Conservation (phyloP, 2,797 vertebrate species). For the Mico argentatus region DNA sequence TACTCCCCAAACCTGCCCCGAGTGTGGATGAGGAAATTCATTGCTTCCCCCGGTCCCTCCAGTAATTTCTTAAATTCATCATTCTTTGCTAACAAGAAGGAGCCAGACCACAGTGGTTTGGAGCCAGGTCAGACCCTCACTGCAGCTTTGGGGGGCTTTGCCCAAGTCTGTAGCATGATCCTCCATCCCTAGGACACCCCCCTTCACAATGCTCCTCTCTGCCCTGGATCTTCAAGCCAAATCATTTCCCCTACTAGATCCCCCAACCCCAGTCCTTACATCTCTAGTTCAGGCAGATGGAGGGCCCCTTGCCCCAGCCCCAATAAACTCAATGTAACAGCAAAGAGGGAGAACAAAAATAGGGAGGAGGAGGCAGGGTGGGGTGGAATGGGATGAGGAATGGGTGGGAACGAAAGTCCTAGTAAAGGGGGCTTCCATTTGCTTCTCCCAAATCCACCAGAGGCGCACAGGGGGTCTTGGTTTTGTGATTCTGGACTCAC, state of each 20-base stretch:
- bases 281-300: not conserved
- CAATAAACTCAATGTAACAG: not conserved
- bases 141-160: constrained; percentile 61
- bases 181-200: constrained; percentile 2
- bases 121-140: constrained; percentile 72
- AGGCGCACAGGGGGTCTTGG: not conserved
- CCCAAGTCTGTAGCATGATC: constrained; percentile 55
- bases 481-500: constrained; percentile 4
- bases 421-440: not conserved
- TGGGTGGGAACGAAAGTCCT: not conserved
- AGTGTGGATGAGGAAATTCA: constrained; percentile 66
- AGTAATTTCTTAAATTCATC: constrained; percentile 78
- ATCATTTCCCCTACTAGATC: not conserved
- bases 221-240: constrained; percentile 48
- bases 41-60: constrained; percentile 69
- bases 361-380: not conserved
- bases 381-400: not conserved
- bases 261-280: not conserved
- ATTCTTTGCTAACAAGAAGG: constrained; percentile 68
- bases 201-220: not conserved
- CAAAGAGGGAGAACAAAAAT: not conserved
- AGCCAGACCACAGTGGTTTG: constrained; percentile 78
- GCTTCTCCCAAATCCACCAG: not conserved
- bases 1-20: not conserved
- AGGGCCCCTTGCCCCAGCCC: not conserved